phyloP scores from a whole-genome alignment of 2,797 vertebrate genomes.

The Champsocephalus gunnari region DNA sequence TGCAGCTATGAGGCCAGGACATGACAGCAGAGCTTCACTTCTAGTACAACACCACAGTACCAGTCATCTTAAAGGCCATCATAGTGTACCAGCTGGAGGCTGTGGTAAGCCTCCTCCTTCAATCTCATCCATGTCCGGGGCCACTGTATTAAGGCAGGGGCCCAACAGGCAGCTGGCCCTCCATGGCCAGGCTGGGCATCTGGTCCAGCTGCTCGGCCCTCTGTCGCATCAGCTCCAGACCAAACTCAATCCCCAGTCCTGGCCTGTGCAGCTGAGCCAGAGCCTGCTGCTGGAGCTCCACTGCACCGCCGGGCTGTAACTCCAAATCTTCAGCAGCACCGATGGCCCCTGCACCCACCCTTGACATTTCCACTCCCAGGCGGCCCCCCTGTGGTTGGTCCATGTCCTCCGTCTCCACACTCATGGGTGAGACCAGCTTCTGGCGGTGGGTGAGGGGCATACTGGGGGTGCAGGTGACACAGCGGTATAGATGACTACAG shows the following conservation, averaged over 20 bases:
- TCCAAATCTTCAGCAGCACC: conserved; percentile 53
- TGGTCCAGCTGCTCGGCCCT: conserved; percentile 90
- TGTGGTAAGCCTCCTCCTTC: conserved; percentile 55
- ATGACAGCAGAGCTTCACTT: conserved; percentile 80
- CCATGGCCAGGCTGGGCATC: conserved; percentile 75
- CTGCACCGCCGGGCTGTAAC: conserved; percentile 38
- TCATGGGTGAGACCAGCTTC: conserved; percentile 77
- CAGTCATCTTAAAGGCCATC: conserved; percentile 33
- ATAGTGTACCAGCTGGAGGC: conserved; percentile 39
- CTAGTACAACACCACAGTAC: conserved; percentile 61
- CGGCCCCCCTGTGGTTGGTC: conserved; percentile 71
- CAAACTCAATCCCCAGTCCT: conserved; percentile 81
- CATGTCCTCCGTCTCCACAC: conserved; percentile 75
- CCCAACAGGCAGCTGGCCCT: conserved; percentile 68
- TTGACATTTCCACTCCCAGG: conserved; percentile 55
- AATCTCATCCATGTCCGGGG: conserved; percentile 26
- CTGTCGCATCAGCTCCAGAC: conserved; percentile 89
- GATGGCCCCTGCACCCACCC: conserved; percentile 39
- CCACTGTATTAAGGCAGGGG: conserved; percentile 68
- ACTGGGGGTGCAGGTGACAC: conserved; percentile 62
- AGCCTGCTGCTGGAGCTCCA: conserved; percentile 79
- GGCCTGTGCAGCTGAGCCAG: conserved; percentile 85
- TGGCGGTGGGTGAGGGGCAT: conserved; percentile 57
- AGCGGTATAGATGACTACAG: conserved; percentile 71
- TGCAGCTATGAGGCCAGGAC: conserved; percentile 82